Conservation (phyloP, 2,797 vertebrate genomes). For the Setipinna tenuifilis region DNA sequence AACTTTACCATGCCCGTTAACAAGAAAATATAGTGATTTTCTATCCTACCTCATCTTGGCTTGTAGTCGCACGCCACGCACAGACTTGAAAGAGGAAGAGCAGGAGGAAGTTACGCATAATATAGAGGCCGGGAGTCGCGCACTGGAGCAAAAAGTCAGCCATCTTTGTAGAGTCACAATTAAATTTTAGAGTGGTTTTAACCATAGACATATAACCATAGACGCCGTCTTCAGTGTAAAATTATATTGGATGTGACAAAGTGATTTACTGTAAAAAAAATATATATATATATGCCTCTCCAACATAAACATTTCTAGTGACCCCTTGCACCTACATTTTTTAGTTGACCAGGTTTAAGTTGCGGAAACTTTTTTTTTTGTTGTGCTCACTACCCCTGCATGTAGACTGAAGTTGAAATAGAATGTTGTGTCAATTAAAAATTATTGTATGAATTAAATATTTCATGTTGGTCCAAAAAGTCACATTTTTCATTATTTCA, state of each 20-base stretch:
- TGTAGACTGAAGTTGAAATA: neutral
- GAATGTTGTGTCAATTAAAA: neutral
- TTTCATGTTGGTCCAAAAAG: no score
- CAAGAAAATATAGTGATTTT: neutral
- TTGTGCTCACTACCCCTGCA: neutral
- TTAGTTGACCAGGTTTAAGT: neutral
- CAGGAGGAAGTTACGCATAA: constrained; percentile 61
- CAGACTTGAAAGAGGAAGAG: constrained; percentile 71
- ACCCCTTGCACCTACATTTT: neutral
- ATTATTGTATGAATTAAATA: neutral
- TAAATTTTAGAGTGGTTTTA: no score
- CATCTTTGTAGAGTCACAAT: constrained; percentile 58
- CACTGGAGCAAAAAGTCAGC: constrained; percentile 41
- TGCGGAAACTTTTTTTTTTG: neutral
- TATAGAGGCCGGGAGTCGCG: constrained; percentile 50
- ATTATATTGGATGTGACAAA: no score
- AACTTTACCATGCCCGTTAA: rapidly evolving
- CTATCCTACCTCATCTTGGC: constrained; percentile 74
- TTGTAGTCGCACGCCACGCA: constrained; percentile 44
- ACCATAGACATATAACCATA: neutral
- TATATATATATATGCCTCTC: no score
- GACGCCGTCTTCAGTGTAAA: no score
- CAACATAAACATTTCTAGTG: no score
- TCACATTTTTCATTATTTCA: no score
- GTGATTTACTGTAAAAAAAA: no score